Conservation (phyloP, 2,113 vertebrate genomes). For the Acanthisitta chloris region DNA sequence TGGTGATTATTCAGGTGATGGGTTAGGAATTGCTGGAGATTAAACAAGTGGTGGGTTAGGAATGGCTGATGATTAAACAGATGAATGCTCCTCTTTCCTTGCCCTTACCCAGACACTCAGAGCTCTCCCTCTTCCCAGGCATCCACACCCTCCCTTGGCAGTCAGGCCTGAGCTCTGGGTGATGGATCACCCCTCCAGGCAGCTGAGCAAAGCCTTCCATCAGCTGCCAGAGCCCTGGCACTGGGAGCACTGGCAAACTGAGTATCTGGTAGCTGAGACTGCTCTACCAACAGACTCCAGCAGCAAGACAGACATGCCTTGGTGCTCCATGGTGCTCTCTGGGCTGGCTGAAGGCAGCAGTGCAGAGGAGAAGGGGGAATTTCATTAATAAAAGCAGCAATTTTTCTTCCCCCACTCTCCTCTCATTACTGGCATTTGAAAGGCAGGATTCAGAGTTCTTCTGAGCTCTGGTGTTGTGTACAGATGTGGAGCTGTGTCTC, state of each 20-base stretch:
- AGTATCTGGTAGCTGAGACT: background rate
- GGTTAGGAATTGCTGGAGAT: background rate
- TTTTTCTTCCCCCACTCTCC: constrained; percentile 18
- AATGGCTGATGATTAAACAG: background rate
- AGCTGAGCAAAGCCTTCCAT: background rate
- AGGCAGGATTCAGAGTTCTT: background rate
- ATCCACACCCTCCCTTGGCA: background rate
- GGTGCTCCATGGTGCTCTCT: background rate
- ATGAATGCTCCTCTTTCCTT: fast-evolving
- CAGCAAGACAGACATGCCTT: background rate
- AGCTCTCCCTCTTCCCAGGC: background rate
- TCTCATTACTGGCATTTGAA: constrained; percentile 21
- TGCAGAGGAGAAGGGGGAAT: background rate
- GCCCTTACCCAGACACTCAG: background rate
- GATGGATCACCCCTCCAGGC: background rate
- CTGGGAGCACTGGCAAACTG: background rate
- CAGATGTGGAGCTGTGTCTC: constrained; percentile 20
- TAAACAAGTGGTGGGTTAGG: background rate
- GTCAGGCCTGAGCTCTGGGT: background rate
- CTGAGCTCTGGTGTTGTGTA: background rate
- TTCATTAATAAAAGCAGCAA: background rate
- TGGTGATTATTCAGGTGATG: too few species aligned
- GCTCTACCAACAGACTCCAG: background rate
- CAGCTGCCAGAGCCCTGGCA: background rate
- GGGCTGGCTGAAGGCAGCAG: background rate